Evolutionary conservation across 2,888 invertebrate species (phyloP).

Genomic region (Xylota segnis): DNA sequence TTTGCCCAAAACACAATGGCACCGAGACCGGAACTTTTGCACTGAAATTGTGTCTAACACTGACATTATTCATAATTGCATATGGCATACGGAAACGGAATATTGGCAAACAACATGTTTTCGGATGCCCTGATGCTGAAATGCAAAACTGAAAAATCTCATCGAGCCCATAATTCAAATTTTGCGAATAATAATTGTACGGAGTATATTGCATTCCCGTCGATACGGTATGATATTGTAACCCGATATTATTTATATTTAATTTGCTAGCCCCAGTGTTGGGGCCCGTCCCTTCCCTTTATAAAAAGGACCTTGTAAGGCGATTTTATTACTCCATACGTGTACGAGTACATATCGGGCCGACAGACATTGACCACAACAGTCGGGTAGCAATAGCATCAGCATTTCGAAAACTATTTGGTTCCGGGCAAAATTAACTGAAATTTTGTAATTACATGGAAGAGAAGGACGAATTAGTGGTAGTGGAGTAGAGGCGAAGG

Average conservation of each 20-base stretch:
- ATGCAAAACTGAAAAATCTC: background rate
- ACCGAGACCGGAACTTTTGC: background rate
- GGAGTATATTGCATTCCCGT: background rate
- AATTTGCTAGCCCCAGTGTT: background rate
- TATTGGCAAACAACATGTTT: conserved; percentile 3
- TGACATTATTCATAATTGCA: conserved; percentile 24
- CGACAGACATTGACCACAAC: background rate
- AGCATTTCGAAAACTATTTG: conserved; percentile 31
- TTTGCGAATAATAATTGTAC: conserved; percentile 35
- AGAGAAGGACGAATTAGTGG: background rate
- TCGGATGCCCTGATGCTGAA: background rate
- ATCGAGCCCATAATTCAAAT: conserved; percentile 29
- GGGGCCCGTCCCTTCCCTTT: no score
- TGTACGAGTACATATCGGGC: no score
- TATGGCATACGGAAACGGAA: background rate
- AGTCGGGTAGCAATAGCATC: background rate
- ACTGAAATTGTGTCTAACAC: conserved; percentile 1
- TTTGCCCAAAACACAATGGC: background rate
- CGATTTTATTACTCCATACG: background rate
- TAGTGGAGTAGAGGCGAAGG: background rate
- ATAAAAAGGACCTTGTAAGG: conserved; percentile 8
- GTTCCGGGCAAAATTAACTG: conserved; percentile 38
- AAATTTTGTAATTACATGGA: conserved; percentile 40
- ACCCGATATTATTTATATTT: conserved; percentile 20
- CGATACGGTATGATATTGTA: no score